These are phyloP conservation scores for Atherinosoma microstoma DNA, from an alignment of 2,797 vertebrate species.

Conservation along the genomic window DNA sequence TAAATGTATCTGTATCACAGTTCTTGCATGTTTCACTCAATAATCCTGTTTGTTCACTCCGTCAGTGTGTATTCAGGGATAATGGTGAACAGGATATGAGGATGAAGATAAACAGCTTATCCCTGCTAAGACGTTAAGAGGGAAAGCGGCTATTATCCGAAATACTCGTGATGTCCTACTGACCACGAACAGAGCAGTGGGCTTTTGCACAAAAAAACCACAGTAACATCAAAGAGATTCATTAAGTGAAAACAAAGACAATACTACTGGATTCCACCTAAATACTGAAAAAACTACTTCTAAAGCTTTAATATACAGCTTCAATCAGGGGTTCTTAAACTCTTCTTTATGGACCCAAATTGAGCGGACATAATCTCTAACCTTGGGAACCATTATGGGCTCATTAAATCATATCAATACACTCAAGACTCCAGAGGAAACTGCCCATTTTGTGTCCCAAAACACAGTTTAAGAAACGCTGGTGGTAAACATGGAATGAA, in stretches of 20 bases:
- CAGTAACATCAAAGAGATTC: slow-evolving; percentile 86
- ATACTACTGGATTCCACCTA: slow-evolving; percentile 86
- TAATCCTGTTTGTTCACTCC: slow-evolving; percentile 47
- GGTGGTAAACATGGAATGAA: slow-evolving; percentile 85
- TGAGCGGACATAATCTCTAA: slow-evolving; percentile 26
- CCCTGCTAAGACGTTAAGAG: slow-evolving; percentile 50
- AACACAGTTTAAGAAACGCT: slow-evolving; percentile 66
- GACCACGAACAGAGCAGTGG: slow-evolving; percentile 83
- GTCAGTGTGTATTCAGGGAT: slow-evolving; percentile 49
- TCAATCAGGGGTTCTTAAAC: slow-evolving; percentile 78
- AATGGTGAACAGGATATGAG: slow-evolving; percentile 56
- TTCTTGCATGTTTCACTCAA: slow-evolving; percentile 55
- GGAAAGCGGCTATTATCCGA: slow-evolving; percentile 57
- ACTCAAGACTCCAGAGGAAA: slow-evolving; percentile 32
- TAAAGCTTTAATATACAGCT: slow-evolving; percentile 88
- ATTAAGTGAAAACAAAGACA: slow-evolving; percentile 79
- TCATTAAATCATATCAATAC: slow-evolving; percentile 27
- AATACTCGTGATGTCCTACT: slow-evolving; percentile 56
- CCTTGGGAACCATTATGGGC: slow-evolving; percentile 23
- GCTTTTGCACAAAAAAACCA: slow-evolving; percentile 86
- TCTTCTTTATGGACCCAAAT: slow-evolving; percentile 54
- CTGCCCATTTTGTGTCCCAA: slow-evolving; percentile 36
- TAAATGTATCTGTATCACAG: slow-evolving; percentile 62
- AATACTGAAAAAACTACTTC: slow-evolving; percentile 91
- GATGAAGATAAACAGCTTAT: slow-evolving; percentile 65